Conservation (phyloP, 2,888 invertebrate genomes). For the Melieria picta region DNA sequence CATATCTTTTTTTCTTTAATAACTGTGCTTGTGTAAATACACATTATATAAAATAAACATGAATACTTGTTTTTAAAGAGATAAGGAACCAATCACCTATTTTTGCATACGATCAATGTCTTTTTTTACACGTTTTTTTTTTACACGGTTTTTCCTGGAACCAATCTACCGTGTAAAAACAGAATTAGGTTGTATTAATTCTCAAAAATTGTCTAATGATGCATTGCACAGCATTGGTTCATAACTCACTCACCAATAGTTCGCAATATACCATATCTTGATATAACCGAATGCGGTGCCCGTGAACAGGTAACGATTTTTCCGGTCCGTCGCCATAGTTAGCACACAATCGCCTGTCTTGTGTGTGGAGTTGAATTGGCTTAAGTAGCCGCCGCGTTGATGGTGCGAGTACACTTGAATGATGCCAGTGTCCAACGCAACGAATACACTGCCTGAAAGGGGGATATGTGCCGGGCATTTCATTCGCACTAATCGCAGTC, state of each 20-base stretch:
- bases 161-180: no score
- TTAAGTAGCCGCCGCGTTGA: slow-evolving; percentile 76
- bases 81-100: no score
- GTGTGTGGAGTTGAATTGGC: slow-evolving; percentile 77
- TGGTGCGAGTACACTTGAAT: slow-evolving; percentile 87
- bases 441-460: slow-evolving; percentile 72
- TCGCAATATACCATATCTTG: slow-evolving; percentile 80
- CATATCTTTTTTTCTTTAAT: no score
- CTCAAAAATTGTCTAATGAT: no score
- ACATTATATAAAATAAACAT: no score
- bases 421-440: slow-evolving; percentile 79
- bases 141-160: no score
- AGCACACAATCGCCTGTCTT: slow-evolving; percentile 70
- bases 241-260: slow-evolving; percentile 69
- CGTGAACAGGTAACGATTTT: slow-evolving; percentile 78
- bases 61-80: no score
- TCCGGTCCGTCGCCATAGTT: slow-evolving; percentile 75
- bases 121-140: no score
- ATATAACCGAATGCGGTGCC: slow-evolving; percentile 80
- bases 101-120: no score
- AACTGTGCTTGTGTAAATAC: no score
- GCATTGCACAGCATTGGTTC: no score
- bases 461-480: background rate
- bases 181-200: no score
- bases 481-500: background rate